phyloP scores from a whole-genome alignment of 2,888 invertebrate species.

The Drosophila koepferae region DNA sequence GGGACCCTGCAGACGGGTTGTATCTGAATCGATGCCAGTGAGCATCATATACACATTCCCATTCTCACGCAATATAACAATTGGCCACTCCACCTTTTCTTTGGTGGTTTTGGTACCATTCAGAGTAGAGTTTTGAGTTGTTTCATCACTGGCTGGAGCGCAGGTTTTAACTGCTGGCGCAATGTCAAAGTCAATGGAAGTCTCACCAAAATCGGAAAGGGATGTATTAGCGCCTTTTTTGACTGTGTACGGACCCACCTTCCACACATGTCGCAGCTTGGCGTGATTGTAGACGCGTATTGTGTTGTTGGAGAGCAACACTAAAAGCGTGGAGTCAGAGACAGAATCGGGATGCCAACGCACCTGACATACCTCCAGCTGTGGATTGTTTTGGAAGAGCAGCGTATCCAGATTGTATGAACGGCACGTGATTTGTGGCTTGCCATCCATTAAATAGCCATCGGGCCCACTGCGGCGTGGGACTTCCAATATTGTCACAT shows the following conservation, averaged over 20 bases:
- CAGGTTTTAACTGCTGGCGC: conserved; percentile 86
- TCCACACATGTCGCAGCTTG: conserved; percentile 86
- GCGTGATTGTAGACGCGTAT: conserved; percentile 87
- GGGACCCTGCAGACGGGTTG: conserved; percentile 89
- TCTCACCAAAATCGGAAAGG: conserved; percentile 90
- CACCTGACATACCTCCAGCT: conserved; percentile 90
- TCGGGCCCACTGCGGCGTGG: conserved; percentile 89
- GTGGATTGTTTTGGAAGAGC: conserved; percentile 89
- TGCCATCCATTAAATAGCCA: conserved; percentile 88
- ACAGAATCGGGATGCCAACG: conserved; percentile 95
- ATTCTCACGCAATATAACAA: conserved; percentile 93
- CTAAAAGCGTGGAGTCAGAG: conserved; percentile 90
- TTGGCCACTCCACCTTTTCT: conserved; percentile 88
- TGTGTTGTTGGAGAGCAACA: conserved; percentile 94
- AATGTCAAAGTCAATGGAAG: conserved; percentile 94
- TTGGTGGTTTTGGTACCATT: conserved; percentile 37
- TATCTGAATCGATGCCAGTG: conserved; percentile 84
- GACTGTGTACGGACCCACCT: conserved; percentile 85
- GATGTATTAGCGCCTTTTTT: conserved; percentile 61
- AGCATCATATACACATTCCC: conserved; percentile 90
- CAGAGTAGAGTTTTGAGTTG: conserved; percentile 9
- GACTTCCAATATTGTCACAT: conserved; percentile 89
- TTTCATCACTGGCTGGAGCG: conserved; percentile 5
- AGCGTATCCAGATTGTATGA: conserved; percentile 89
- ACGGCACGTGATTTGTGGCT: conserved; percentile 87